Evolutionary conservation across 35 echinoderm and acorn worm genomes (phyloP).

Genomic region (Ophiothrix spiculata): DNA sequence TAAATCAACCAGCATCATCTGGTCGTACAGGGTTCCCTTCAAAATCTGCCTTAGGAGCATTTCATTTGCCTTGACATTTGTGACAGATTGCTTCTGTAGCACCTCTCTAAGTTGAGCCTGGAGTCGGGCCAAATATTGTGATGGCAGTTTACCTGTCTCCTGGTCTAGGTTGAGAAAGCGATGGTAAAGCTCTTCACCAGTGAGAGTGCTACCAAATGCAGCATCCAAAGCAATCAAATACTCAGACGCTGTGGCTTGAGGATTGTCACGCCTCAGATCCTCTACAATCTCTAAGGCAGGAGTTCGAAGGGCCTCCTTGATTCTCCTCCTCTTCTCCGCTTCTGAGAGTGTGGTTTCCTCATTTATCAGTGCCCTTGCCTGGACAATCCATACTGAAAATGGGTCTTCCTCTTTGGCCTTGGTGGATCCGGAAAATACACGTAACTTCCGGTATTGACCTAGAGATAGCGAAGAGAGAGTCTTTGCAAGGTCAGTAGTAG

Average conservation of each 20-base stretch:
- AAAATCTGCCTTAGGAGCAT: conserved; percentile 42
- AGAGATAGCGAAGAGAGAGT: too few species aligned
- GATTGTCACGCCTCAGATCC: conserved; percentile 50
- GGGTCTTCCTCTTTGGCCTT: too few species aligned
- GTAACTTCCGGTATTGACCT: too few species aligned
- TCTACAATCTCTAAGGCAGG: conserved; percentile 40
- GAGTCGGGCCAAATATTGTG: conserved; percentile 9
- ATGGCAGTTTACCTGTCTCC: conserved; percentile 31
- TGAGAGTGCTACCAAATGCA: conserved; percentile 39
- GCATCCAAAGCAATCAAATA: conserved; percentile 46
- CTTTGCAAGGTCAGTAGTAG: too few species aligned
- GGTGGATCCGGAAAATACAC: too few species aligned
- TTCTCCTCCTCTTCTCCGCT: conserved; percentile 38
- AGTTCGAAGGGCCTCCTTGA: conserved; percentile 45
- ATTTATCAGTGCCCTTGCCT: too few species aligned
- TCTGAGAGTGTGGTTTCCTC: background rate
- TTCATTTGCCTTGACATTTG: background rate
- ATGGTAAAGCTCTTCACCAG: conserved; percentile 45
- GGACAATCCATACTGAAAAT: too few species aligned
- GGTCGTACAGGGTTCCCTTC: conserved; percentile 47
- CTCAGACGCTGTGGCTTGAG: conserved; percentile 30
- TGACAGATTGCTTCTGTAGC: conserved; percentile 18
- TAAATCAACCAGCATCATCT: conserved; percentile 57
- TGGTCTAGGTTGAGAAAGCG: conserved; percentile 40
- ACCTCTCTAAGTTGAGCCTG: conserved; percentile 30